phyloP scores from a whole-genome alignment of 1,140 invertebrate genomes.

The Dryas iulia region DNA sequence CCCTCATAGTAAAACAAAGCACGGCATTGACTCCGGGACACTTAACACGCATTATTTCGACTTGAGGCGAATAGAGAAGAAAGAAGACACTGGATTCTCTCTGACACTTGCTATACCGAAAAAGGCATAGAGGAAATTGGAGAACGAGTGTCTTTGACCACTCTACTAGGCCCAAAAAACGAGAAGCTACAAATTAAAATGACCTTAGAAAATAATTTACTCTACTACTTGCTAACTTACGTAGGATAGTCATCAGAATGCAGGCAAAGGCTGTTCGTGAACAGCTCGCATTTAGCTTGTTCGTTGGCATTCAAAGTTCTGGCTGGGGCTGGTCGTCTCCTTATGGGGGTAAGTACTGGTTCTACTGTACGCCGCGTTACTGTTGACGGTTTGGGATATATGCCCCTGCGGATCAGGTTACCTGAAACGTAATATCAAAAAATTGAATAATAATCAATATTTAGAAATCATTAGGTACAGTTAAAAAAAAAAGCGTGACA shows the following conservation, averaged over 20 bases:
- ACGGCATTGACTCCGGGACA: no score
- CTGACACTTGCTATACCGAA: no score
- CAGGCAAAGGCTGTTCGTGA: constrained; percentile 88
- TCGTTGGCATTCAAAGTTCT: constrained; percentile 48
- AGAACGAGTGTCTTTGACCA: no score
- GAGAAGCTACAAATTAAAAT: no score
- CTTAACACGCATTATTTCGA: no score
- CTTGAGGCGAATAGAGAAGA: no score
- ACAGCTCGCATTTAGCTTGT: constrained; percentile 83
- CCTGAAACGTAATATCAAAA: constrained; percentile 44
- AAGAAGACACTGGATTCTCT: no score
- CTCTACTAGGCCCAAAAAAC: no score
- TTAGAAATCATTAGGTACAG: background rate
- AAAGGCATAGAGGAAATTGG: no score
- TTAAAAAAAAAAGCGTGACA: no score
- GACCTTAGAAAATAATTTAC: background rate
- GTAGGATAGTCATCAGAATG: constrained; percentile 88
- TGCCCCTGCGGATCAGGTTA: constrained; percentile 54
- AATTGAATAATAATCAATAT: no score
- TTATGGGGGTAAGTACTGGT: constrained; percentile 36
- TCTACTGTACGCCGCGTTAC: constrained; percentile 51
- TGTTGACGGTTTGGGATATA: constrained; percentile 44
- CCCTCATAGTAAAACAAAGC: no score
- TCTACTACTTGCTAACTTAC: constrained; percentile 82
- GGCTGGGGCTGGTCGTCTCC: constrained; percentile 41